A percentile compares a stretch with the other conserved stretches of the same genome.
Conservation (phyloP, 2,113 vertebrate species). For the Sapayoa aenigma region DNA sequence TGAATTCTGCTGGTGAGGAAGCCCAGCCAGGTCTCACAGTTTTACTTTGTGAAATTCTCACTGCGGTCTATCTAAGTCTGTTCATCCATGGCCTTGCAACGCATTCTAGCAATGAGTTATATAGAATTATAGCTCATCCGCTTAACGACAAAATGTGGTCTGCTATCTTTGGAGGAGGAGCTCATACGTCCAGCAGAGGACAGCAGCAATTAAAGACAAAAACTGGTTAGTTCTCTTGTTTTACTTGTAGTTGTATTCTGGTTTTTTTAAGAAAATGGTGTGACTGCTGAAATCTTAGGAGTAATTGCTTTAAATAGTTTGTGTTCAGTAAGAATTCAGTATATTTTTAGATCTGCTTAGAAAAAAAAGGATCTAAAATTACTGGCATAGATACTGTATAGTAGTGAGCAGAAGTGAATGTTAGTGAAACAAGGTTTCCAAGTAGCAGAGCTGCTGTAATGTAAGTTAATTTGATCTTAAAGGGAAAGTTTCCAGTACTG, state of each 20-base stretch:
- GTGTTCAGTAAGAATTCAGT: neutral
- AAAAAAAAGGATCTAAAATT: neutral
- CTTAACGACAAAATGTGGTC: conserved; percentile 93
- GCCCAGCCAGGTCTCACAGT: conserved; percentile 87
- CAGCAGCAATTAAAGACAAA: conserved; percentile 70
- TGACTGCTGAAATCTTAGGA: neutral
- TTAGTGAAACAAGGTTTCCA: neutral
- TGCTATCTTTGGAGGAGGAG: conserved; percentile 91
- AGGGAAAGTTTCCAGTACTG: neutral
- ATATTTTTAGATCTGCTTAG: neutral
- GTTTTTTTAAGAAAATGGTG: neutral
- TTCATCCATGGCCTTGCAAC: conserved; percentile 95
- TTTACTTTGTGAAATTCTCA: conserved; percentile 94
- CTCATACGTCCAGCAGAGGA: conserved; percentile 71
- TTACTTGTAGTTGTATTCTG: neutral
- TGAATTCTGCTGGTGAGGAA: conserved; percentile 91
- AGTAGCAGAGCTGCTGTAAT: neutral
- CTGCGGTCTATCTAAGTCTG: conserved; percentile 92
- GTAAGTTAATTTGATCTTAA: neutral
- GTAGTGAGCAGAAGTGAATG: neutral
- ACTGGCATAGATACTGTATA: rapidly evolving
- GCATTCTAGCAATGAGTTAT: conserved; percentile 92
- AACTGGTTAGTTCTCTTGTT: conserved; percentile 74
- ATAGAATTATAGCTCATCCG: conserved; percentile 90
- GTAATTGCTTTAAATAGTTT: neutral